These are phyloP conservation scores for Pogonocherus hispidulus DNA, from an alignment of 2,888 invertebrate genomes.

Conservation along the genomic window DNA sequence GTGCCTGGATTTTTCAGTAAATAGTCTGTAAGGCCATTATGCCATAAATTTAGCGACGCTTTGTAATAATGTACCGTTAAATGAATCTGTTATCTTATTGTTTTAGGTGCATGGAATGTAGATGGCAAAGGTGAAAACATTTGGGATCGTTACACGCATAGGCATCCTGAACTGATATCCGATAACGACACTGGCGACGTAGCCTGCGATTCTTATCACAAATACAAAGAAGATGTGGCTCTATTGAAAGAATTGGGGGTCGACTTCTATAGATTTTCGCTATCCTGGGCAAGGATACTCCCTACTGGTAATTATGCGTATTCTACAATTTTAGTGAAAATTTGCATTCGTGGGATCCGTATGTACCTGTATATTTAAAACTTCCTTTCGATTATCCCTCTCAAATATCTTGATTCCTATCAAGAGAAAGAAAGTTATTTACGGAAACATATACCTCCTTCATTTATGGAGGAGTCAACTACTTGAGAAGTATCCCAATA, in stretches of 20 bases:
- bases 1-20: too few relatives aligned
- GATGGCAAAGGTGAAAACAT: slow-evolving; percentile 67
- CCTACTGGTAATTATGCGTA: slow-evolving; percentile 77
- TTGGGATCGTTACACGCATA: slow-evolving; percentile 70
- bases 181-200: slow-evolving; percentile 75
- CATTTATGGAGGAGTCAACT: too few relatives aligned
- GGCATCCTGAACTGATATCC: slow-evolving; percentile 66
- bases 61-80: too few relatives aligned
- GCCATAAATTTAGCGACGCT: neutral
- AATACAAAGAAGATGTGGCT: slow-evolving; percentile 74
- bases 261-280: slow-evolving; percentile 69
- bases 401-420: too few relatives aligned
- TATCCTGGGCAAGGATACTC: slow-evolving; percentile 64
- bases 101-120: slow-evolving; percentile 62
- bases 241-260: slow-evolving; percentile 73
- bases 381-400: too few relatives aligned
- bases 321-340: too few relatives aligned
- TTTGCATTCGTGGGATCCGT: too few relatives aligned
- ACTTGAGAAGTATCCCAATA: too few relatives aligned
- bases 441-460: too few relatives aligned
- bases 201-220: slow-evolving; percentile 78
- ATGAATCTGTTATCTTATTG: too few relatives aligned
- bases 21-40: neutral
- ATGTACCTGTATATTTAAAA: too few relatives aligned
- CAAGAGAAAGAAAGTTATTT: too few relatives aligned